These are phyloP conservation scores for Drosophila pseudoananassae DNA, from an alignment of 1,140 invertebrate species.

Conservation along the genomic window DNA sequence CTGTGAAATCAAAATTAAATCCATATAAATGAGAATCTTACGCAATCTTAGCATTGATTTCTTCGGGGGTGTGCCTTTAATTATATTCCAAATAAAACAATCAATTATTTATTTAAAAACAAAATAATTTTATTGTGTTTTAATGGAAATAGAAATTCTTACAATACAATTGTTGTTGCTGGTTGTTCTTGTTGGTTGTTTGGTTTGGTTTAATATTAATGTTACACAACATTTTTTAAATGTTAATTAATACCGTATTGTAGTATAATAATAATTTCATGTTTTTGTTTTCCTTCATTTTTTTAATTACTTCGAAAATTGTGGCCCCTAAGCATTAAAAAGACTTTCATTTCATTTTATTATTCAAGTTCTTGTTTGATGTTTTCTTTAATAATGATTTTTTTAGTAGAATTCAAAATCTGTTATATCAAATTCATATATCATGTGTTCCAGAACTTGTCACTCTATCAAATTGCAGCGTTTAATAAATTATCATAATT, in stretches of 20 bases:
- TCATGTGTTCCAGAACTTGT: constrained; percentile 30
- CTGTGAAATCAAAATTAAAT: neutral
- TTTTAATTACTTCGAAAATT: constrained; percentile 82
- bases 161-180: constrained; percentile 79
- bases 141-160: constrained; percentile 83
- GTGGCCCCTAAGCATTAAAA: constrained; percentile 82
- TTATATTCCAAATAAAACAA: neutral
- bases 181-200: constrained; percentile 52
- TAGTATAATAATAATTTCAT: constrained; percentile 73
- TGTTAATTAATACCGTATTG: constrained; percentile 78
- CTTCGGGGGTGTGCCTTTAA: too few relatives aligned
- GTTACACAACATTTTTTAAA: constrained; percentile 81
- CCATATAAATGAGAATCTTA: neutral
- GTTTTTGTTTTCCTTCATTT: constrained; percentile 36
- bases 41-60: too few relatives aligned
- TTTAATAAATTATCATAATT: constrained; percentile 45
- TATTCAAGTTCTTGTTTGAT: constrained; percentile 64
- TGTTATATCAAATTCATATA: constrained; percentile 71
- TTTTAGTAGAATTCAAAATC: constrained; percentile 51
- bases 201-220: constrained; percentile 69
- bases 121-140: constrained; percentile 80
- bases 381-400: constrained; percentile 12
- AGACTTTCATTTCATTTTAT: constrained; percentile 67
- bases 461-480: constrained; percentile 45
- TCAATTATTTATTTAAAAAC: constrained; percentile 69